Percentiles rank a stretch among this genome's conserved stretches.
Conservation (phyloP, 30 jellyfish, hydroid and myxozoan genomes). For the Hydractinia echinata region DNA sequence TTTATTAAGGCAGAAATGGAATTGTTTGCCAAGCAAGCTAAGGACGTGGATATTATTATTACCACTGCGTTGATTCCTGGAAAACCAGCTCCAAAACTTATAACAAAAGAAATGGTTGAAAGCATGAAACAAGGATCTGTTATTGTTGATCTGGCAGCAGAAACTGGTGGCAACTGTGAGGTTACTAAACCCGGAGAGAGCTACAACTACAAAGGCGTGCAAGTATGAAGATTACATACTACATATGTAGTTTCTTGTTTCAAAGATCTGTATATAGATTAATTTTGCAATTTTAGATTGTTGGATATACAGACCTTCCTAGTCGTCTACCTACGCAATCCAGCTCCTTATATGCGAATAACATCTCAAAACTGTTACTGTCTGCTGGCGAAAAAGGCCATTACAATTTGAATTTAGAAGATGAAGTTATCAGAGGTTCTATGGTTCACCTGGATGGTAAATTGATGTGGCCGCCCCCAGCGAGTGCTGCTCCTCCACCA, state of each 20-base stretch:
- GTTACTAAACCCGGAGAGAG: constrained; percentile 78
- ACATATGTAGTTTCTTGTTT: background rate
- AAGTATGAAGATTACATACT: constrained; percentile 43
- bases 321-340: constrained; percentile 96
- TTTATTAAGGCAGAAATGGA: constrained; percentile 95
- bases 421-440: constrained; percentile 88
- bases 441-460: constrained; percentile 65
- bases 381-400: constrained; percentile 95
- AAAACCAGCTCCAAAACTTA: constrained; percentile 80
- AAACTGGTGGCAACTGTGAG: constrained; percentile 93
- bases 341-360: constrained; percentile 77
- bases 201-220: constrained; percentile 77
- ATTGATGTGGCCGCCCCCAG: constrained; percentile 95
- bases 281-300: constrained; percentile 33
- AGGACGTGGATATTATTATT: constrained; percentile 75
- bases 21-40: constrained; percentile 87
- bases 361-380: constrained; percentile 74
- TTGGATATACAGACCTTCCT: constrained; percentile 89
- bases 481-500: constrained; percentile 68
- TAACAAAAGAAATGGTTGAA: constrained; percentile 91
- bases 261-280: background rate
- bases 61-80: constrained; percentile 95
- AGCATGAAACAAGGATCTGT: constrained; percentile 95
- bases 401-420: constrained; percentile 61
- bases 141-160: constrained; percentile 91